phyloP scores from a whole-genome alignment of 2,113 vertebrate genomes.

The Spilogale gracilis region DNA sequence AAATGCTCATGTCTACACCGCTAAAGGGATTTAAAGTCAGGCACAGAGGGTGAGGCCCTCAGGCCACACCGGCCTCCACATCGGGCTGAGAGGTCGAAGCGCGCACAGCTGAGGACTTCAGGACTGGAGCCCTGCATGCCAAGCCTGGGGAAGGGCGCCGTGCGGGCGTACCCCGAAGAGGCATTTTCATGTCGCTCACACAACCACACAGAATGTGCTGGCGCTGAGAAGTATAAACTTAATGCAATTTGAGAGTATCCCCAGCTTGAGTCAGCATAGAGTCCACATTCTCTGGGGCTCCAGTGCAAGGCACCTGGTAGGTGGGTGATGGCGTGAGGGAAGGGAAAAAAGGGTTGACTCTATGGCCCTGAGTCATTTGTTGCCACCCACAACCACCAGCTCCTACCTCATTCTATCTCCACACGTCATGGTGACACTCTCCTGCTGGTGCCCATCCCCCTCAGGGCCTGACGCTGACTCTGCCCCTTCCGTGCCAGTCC shows the following conservation, averaged over 20 bases:
- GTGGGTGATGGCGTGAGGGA: background rate
- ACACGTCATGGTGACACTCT: background rate
- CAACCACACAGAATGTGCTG: background rate
- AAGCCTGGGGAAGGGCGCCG: background rate
- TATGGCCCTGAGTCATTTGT: background rate
- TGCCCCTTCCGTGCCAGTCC: background rate
- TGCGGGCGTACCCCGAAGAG: background rate
- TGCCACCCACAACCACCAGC: background rate
- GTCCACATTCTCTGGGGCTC: background rate
- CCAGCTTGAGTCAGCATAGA: background rate
- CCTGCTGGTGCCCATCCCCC: background rate
- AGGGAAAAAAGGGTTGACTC: background rate
- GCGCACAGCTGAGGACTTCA: background rate
- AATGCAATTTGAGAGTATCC: no score
- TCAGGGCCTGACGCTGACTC: background rate
- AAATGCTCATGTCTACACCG: background rate
- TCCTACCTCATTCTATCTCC: background rate
- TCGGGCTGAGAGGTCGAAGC: background rate
- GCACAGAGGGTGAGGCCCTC: background rate
- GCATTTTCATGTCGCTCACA: background rate
- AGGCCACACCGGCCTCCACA: no score
- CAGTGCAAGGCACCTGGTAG: background rate
- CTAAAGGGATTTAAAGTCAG: background rate
- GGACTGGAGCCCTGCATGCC: no score
- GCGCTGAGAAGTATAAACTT: background rate